Conservation (phyloP, 23 tunicate genomes). For the Ascidia mentula region DNA sequence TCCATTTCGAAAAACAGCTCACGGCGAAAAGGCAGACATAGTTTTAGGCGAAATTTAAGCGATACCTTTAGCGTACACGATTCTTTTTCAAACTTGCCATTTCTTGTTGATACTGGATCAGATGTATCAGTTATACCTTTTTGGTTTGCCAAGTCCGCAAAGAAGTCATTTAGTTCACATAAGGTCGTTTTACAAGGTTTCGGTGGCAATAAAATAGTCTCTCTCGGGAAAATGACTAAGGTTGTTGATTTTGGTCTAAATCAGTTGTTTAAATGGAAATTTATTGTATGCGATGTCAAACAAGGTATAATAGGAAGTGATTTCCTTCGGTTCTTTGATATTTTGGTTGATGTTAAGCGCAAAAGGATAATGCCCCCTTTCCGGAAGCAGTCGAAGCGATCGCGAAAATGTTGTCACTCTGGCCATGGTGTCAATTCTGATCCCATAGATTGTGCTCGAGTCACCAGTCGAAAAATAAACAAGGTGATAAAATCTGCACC, state of each 20-base stretch:
- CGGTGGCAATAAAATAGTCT: neutral
- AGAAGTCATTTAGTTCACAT: too few species aligned
- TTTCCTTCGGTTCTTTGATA: neutral
- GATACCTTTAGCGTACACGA: constrained; percentile 6
- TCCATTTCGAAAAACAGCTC: too few species aligned
- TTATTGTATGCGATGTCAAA: neutral
- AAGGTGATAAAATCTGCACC: too few species aligned
- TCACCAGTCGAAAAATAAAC: too few species aligned
- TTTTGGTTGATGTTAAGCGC: neutral
- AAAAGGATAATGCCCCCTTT: neutral
- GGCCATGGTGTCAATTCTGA: too few species aligned
- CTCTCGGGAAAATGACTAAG: neutral
- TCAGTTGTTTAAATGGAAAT: neutral
- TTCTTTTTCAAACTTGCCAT: neutral
- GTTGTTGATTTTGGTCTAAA: neutral
- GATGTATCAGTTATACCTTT: constrained; percentile 1
- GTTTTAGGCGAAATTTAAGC: too few species aligned
- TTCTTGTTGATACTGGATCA: neutral
- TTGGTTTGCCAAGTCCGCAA: too few species aligned
- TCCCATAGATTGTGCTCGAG: too few species aligned
- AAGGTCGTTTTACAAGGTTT: neutral
- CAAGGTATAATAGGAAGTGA: constrained; percentile 5
- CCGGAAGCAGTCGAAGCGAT: too few species aligned
- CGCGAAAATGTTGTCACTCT: too few species aligned
- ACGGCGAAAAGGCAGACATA: too few species aligned